A percentile compares a stretch with the other conserved stretches of the same genome.
These are phyloP conservation scores for Pteria penguin DNA, from an alignment of 2,888 invertebrate species.

Conservation along the genomic window DNA sequence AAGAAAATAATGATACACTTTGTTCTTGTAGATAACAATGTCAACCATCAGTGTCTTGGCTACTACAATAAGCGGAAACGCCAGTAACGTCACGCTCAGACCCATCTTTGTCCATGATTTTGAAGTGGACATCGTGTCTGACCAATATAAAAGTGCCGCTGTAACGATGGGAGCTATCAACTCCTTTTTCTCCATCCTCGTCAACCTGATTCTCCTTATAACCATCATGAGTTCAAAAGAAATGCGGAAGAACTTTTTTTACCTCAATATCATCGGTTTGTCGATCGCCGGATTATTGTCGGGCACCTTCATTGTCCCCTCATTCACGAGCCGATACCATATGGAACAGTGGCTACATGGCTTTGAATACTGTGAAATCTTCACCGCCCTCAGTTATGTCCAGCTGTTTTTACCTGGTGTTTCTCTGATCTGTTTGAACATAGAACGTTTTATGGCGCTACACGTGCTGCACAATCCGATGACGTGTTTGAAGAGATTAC, in stretches of 20 bases:
- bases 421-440: not conserved
- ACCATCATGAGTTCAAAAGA: not conserved
- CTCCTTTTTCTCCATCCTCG: not conserved
- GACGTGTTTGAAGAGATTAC: not conserved
- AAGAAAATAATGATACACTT: too few species aligned
- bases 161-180: not conserved
- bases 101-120: too few species aligned
- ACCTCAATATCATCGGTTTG: not conserved
- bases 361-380: not conserved
- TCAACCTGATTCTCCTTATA: not conserved
- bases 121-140: not conserved
- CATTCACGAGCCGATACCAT: not conserved
- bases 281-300: not conserved
- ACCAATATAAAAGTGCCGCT: not conserved
- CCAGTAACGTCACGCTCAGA: too few species aligned
- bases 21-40: too few species aligned
- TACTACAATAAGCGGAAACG: too few species aligned
- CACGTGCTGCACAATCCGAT: not conserved
- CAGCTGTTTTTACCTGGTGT: not conserved
- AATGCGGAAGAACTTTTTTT: not conserved
- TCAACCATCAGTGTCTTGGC: too few species aligned
- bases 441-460: not conserved
- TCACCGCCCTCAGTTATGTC: not conserved
- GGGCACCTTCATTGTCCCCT: not conserved
- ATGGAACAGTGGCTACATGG: not conserved